Evolutionary conservation across 2,113 vertebrate genomes (phyloP).

Genomic region (Sylvia atricapilla): DNA sequence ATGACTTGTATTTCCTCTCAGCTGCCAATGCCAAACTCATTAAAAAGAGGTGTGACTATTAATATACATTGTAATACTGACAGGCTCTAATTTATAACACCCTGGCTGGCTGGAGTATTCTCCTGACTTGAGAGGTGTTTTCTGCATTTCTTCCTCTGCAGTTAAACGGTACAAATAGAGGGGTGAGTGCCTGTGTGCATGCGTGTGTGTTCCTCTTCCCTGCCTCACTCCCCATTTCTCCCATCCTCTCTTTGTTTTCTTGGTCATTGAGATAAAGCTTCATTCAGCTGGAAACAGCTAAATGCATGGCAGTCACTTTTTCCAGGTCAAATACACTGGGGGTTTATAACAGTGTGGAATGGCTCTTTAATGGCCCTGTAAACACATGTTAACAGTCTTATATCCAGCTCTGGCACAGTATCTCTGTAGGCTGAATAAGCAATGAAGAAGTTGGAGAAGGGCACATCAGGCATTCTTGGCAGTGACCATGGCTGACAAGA

Average conservation of each 20-base stretch:
- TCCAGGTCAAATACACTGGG: constrained; percentile 54
- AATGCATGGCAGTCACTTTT: constrained; percentile 47
- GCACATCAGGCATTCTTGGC: constrained; percentile 54
- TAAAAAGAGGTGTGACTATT: constrained; percentile 99
- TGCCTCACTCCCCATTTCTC: neutral
- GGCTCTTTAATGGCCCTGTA: constrained; percentile 54
- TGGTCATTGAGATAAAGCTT: constrained; percentile 43
- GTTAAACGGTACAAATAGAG: constrained; percentile 76
- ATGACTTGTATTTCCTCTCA: constrained; percentile 99
- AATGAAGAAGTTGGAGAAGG: constrained; percentile 63
- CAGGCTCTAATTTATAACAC: constrained; percentile 99
- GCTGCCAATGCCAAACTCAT: constrained; percentile 99
- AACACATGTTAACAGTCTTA: constrained; percentile 60
- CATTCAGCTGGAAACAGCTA: constrained; percentile 46
- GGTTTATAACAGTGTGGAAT: constrained; percentile 49
- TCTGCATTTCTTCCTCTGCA: constrained; percentile 73
- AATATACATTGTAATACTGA: constrained; percentile 99
- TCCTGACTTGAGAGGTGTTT: constrained; percentile 83
- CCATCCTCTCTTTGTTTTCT: constrained; percentile 56
- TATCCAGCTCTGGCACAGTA: constrained; percentile 16
- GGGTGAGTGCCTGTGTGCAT: constrained; percentile 41
- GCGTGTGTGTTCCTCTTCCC: neutral
- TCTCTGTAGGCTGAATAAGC: constrained; percentile 54
- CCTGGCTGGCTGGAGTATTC: constrained; percentile 83
- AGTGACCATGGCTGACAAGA: constrained; percentile 45